Evolutionary conservation across 30 jellyfish, hydroid and myxozoan species (phyloP), one percentile per base, ranked within the genome.

Genomic region (Chrysaora quinquecirrha): DNA sequence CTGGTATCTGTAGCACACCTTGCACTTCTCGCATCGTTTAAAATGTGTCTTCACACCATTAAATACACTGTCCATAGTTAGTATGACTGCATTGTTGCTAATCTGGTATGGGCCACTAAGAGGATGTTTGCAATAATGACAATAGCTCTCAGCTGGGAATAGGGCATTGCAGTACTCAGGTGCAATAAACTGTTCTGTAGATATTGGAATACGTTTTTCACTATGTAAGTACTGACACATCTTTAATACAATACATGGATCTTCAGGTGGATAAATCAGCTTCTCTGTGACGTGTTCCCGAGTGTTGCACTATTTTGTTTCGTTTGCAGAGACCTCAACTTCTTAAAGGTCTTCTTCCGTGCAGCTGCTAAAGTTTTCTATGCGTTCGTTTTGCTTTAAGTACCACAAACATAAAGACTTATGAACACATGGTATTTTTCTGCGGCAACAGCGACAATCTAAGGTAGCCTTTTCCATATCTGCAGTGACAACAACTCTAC

Each of bases 1-100:
- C 46, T 88, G 90, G 31, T 88, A 88, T 27, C 97, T 43, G 49
- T 79, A 81, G 47, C 9, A 71, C 48, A 43, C 58, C 10, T 47
- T n/a, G 63, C 97, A 88, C 25, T 48, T 33, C 12, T 25, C 60
- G 48, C 97, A 80, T n/a, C n/a, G 18, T 28, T 14, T 73, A 21
- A 61, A 50, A 67, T 28, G 79, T 28, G 93, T 71, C 48, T 49
- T 75, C 27, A 54, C 20, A 10, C 79, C 77, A 20, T 79, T 49
- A 18, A 60, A 2, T 0, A 69, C 24, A 14, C 93, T 85, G 16
- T 49, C 48, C 73, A 68, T 31, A 16, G 81, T 64, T 34, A 75
- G 22, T 2, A 86, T 24, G 1, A 29, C 48, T 14, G 83, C 87
- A 7, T 50, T 65, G 6, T 24, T 14, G 12, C 87, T n/a, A 11